Percentiles rank a stretch among this genome's conserved stretches.
These are phyloP conservation scores for Typhlichthys subterraneus DNA, from an alignment of 2,797 vertebrate genomes.

Conservation along the genomic window DNA sequence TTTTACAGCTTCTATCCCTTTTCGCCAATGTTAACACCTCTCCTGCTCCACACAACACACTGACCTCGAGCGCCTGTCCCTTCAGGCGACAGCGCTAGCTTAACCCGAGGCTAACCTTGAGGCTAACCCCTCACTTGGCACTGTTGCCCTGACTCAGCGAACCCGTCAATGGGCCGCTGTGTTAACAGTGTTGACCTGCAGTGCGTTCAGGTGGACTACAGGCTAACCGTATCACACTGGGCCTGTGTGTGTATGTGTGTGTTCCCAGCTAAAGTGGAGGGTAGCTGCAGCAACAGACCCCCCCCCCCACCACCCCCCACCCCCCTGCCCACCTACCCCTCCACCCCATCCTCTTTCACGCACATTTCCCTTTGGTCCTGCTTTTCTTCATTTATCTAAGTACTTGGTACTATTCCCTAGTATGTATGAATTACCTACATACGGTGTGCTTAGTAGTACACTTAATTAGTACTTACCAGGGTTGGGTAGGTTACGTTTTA, in stretches of 20 bases:
- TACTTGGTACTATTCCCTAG: not conserved
- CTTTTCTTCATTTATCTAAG: not conserved
- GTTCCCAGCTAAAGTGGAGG: not conserved
- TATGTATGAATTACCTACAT: constrained; percentile 2
- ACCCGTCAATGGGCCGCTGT: constrained; percentile 38
- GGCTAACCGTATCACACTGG: constrained; percentile 30
- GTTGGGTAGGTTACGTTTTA: too few species aligned
- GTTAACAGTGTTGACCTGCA: constrained; percentile 24
- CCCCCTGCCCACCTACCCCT: constrained; percentile 8
- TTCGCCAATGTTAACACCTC: constrained; percentile 26
- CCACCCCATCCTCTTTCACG: not conserved
- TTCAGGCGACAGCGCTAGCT: constrained; percentile 16
- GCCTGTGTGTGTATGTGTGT: constrained; percentile 17
- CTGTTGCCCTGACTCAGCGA: constrained; percentile 19
- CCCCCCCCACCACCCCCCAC: constrained; percentile 17
- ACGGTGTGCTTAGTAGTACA: not conserved
- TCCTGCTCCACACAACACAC: not conserved
- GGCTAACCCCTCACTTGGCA: constrained; percentile 21
- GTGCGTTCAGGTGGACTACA: constrained; percentile 45
- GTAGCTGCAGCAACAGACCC: constrained; percentile 47
- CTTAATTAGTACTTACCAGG: too few species aligned
- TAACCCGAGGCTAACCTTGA: constrained; percentile 10
- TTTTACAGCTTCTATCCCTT: constrained; percentile 9
- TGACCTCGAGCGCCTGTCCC: constrained; percentile 14
- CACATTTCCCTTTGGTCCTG: constrained; percentile 6